phyloP scores from a whole-genome alignment of 1,140 invertebrate genomes.

The Solenopsis fugax region DNA sequence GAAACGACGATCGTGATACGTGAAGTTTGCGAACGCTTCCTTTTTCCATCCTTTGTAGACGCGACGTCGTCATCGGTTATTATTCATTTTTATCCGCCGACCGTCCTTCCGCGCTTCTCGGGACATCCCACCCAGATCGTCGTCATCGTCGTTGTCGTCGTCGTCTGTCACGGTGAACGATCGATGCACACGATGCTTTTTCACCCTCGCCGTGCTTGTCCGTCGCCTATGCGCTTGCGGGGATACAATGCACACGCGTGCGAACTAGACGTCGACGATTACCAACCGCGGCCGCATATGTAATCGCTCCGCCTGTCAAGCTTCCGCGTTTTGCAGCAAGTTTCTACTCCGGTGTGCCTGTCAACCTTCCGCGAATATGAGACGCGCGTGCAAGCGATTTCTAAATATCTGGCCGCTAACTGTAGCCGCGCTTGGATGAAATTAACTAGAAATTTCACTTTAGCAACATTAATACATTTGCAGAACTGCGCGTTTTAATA shows the following conservation, averaged over 20 bases:
- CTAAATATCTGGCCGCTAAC: neutral
- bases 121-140: neutral
- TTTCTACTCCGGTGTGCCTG: neutral
- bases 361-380: neutral
- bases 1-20: conserved; percentile 41
- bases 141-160: neutral
- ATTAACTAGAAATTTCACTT: conserved; percentile 15
- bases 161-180: conserved; percentile 47
- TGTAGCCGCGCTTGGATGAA: neutral
- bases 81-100: conserved; percentile 60
- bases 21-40: conserved; percentile 17
- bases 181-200: conserved; percentile 62
- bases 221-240: neutral
- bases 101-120: neutral
- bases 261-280: conserved; percentile 41
- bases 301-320: conserved; percentile 9
- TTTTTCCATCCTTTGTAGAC: conserved; percentile 23
- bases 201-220: neutral
- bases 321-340: conserved; percentile 20
- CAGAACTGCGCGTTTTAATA: neutral
- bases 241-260: conserved; percentile 2
- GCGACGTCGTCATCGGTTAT: conserved; percentile 31
- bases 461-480: neutral
- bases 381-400: neutral
- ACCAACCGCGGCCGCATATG: neutral